A percentile compares a stretch with the other conserved stretches of the same genome.
Evolutionary conservation across 2,113 vertebrate species (phyloP).

Genomic region (Mus musculus): GRCm39 chr12:21476501-21477000

Average conservation of each 20-base stretch:
- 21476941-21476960: not conserved
- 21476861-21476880: not conserved
- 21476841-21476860: not conserved
- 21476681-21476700: not conserved
- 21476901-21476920: not conserved
- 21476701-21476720: not conserved
- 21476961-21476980: not conserved
- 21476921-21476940: not conserved
- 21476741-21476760: accelerated
- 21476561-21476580: not conserved
- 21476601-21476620: not conserved
- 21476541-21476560: not conserved
- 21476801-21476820: not conserved
- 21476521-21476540: not conserved
- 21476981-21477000: not conserved
- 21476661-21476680: not conserved
- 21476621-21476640: not conserved
- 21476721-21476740: not conserved
- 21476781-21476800: not conserved
- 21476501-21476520: not conserved
- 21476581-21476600: not conserved
- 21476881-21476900: not conserved
- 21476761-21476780: not conserved
- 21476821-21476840: not conserved
- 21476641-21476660: not conserved